Percentiles rank a stretch among this genome's conserved stretches.
phyloP scores from a whole-genome alignment of 2,797 vertebrate species.

The Chaunax sp. region DNA sequence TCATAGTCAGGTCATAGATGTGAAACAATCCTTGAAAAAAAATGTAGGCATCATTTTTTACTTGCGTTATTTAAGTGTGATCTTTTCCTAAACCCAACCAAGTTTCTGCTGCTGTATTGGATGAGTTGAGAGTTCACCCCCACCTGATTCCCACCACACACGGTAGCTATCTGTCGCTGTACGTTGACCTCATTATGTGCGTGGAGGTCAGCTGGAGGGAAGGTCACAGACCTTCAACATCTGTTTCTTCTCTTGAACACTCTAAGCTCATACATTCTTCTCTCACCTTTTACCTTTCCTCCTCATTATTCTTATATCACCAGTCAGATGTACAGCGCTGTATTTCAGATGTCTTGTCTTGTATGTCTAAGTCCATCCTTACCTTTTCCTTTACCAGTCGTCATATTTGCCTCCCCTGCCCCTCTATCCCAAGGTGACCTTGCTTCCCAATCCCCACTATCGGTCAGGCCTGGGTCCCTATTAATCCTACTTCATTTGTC shows the following conservation, averaged over 20 bases:
- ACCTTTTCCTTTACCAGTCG: constrained; percentile 62
- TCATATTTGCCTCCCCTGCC: constrained; percentile 60
- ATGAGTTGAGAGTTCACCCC: no score
- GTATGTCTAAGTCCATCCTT: constrained; percentile 66
- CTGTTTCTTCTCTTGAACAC: constrained; percentile 47
- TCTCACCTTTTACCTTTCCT: constrained; percentile 72
- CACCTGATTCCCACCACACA: constrained; percentile 1
- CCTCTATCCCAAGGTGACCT: constrained; percentile 83
- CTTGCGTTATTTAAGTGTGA: no score
- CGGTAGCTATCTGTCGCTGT: constrained; percentile 58
- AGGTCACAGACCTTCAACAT: constrained; percentile 66
- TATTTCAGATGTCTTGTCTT: constrained; percentile 72
- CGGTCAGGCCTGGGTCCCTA: constrained; percentile 77
- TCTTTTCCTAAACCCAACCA: no score
- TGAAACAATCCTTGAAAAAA: no score
- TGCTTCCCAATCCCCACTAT: constrained; percentile 81
- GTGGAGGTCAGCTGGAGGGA: constrained; percentile 50
- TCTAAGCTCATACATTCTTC: constrained; percentile 59
- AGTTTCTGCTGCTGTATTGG: no score
- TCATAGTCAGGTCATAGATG: no score
- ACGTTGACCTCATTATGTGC: constrained; percentile 66
- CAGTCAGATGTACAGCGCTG: constrained; percentile 53
- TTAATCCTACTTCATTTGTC: constrained; percentile 86
- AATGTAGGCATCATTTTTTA: no score
- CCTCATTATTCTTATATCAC: constrained; percentile 71